A percentile compares a stretch with the other conserved stretches of the same genome.
phyloP scores from a whole-genome alignment of 2,888 invertebrate species.

The Mesorhabditis sp. region DNA sequence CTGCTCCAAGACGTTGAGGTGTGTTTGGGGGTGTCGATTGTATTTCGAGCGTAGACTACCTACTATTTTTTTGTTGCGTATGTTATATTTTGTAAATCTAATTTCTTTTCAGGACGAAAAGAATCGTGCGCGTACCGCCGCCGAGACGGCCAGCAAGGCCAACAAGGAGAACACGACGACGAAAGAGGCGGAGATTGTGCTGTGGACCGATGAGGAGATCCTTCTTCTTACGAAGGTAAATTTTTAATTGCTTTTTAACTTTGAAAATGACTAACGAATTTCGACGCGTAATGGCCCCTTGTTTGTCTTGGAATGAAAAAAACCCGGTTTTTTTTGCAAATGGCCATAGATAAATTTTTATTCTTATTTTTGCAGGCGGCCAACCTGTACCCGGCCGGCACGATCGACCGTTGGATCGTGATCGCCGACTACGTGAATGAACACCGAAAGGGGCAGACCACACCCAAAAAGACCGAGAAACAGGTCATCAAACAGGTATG shows the following conservation, averaged over 20 bases:
- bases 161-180: slow-evolving; percentile 30
- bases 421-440: slow-evolving; percentile 93
- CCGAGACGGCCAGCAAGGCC: slow-evolving; percentile 18
- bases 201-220: slow-evolving; percentile 81
- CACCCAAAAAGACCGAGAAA: slow-evolving; percentile 75
- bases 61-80: too few relatives aligned
- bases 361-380: slow-evolving; percentile 68
- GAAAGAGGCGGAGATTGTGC: slow-evolving; percentile 25
- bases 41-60: too few relatives aligned
- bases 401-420: slow-evolving; percentile 60
- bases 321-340: background rate
- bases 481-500: slow-evolving; percentile 85
- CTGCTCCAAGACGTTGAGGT: too few relatives aligned
- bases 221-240: slow-evolving; percentile 78
- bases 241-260: too few relatives aligned
- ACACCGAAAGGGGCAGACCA: slow-evolving; percentile 60
- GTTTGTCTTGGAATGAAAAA: too few relatives aligned
- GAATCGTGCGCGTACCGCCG: background rate
- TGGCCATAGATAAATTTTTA: too few relatives aligned
- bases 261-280: too few relatives aligned
- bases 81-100: too few relatives aligned
- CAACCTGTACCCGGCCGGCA: slow-evolving; percentile 93
- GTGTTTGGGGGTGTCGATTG: too few relatives aligned
- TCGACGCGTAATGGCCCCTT: too few relatives aligned
- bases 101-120: too few relatives aligned